Percentiles rank a stretch among this genome's conserved stretches.
Evolutionary conservation across 2,113 vertebrate genomes (phyloP).

Genomic region (Eudorcas thomsonii): DNA sequence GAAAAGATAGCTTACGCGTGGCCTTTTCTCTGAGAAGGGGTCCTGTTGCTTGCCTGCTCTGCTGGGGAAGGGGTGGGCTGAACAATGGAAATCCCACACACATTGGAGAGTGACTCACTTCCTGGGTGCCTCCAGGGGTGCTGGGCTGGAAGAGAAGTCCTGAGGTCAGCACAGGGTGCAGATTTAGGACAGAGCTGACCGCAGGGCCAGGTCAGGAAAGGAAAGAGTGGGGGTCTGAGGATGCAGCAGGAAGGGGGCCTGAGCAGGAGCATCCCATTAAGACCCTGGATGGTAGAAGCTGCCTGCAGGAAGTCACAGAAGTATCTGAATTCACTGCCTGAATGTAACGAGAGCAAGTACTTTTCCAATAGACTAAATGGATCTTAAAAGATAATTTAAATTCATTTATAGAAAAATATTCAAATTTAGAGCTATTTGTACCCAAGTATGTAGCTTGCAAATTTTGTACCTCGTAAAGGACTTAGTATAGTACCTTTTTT

Average conservation of each 20-base stretch:
- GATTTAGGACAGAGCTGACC: neutral
- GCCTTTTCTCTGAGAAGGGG: neutral
- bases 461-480: neutral
- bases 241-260: accelerated
- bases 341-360: neutral
- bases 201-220: neutral
- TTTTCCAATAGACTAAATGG: neutral
- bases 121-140: neutral
- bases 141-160: neutral
- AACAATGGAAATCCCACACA: neutral
- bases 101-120: neutral
- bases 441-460: neutral
- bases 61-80: too few species aligned
- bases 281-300: accelerated
- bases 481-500: neutral
- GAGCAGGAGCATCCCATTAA: neutral
- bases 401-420: neutral
- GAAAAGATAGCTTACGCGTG: neutral
- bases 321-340: neutral
- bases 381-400: neutral
- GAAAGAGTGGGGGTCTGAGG: neutral
- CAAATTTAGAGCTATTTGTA: neutral
- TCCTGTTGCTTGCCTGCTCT: neutral
- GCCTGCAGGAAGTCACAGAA: neutral
- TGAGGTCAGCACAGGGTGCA: neutral